A percentile compares a stretch with the other conserved stretches of the same genome.
Evolutionary conservation across 2,797 vertebrate genomes (phyloP).

Genomic region (Siniperca obscura): DNA sequence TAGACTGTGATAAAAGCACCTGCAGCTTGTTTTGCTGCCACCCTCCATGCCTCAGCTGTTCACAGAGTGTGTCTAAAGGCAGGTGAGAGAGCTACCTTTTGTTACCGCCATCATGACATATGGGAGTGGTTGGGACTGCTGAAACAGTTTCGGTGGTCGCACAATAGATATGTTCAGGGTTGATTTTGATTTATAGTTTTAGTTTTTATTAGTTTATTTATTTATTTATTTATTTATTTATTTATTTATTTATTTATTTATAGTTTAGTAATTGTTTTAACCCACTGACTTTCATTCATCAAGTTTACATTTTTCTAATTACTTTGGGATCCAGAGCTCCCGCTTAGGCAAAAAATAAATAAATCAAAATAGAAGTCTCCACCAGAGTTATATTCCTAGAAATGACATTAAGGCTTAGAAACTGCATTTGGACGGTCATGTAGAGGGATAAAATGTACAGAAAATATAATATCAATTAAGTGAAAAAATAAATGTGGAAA

Average conservation of each 20-base stretch:
- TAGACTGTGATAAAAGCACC: slow-evolving; percentile 25
- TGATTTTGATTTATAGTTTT: slow-evolving; percentile 5
- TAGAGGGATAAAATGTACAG: neutral
- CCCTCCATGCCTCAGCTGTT: slow-evolving; percentile 34
- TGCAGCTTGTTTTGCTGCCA: slow-evolving; percentile 30
- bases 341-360: no score
- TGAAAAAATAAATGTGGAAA: neutral
- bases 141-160: neutral
- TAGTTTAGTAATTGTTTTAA: neutral
- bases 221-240: neutral
- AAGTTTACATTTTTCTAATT: slow-evolving; percentile 13
- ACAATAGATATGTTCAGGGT: neutral
- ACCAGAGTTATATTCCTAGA: no score
- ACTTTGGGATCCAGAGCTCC: neutral
- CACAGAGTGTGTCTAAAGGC: slow-evolving; percentile 13
- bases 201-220: neutral
- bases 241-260: neutral
- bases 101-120: neutral
- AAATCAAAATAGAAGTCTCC: no score
- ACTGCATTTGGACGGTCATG: neutral
- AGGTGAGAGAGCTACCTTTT: slow-evolving; percentile 34
- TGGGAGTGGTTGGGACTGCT: neutral
- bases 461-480: neutral
- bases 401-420: neutral
- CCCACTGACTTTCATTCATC: neutral